phyloP scores from a whole-genome alignment of 2,113 vertebrate genomes.

The Microcebus murinus region DNA sequence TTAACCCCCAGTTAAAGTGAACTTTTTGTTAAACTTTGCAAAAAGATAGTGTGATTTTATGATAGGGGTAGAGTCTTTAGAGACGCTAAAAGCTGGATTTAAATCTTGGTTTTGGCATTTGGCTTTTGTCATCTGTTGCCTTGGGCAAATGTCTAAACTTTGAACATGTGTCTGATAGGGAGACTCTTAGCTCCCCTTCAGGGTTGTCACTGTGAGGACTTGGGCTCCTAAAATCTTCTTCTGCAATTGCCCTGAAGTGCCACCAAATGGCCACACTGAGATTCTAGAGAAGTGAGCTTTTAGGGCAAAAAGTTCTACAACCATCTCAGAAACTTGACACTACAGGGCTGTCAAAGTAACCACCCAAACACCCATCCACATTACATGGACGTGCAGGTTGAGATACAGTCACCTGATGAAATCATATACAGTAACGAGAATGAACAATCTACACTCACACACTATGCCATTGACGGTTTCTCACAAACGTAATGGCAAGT shows the following conservation, averaged over 20 bases:
- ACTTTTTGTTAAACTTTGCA: not conserved
- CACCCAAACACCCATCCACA: not conserved
- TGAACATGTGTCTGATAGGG: not conserved
- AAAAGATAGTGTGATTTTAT: not conserved
- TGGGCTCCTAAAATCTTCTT: not conserved
- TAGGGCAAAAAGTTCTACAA: not conserved
- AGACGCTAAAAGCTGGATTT: not conserved
- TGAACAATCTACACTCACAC: fast-evolving
- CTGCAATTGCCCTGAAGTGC: not conserved
- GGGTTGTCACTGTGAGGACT: not conserved
- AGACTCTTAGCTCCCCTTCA: not conserved
- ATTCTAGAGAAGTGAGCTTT: not conserved
- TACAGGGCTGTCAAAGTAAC: not conserved
- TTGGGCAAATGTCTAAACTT: not conserved
- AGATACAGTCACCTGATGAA: no score
- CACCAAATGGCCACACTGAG: not conserved
- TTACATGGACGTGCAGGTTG: not conserved
- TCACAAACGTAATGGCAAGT: not conserved
- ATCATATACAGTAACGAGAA: not conserved
- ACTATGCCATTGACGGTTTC: not conserved
- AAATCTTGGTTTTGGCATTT: not conserved
- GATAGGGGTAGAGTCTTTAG: not conserved
- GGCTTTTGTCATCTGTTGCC: not conserved
- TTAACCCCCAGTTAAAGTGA: not conserved
- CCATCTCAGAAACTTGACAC: not conserved